Evolutionary conservation across 2,797 vertebrate genomes (phyloP), one percentile per base, ranked within the genome.

Genomic region (Paedocypris micromegethes): DNA sequence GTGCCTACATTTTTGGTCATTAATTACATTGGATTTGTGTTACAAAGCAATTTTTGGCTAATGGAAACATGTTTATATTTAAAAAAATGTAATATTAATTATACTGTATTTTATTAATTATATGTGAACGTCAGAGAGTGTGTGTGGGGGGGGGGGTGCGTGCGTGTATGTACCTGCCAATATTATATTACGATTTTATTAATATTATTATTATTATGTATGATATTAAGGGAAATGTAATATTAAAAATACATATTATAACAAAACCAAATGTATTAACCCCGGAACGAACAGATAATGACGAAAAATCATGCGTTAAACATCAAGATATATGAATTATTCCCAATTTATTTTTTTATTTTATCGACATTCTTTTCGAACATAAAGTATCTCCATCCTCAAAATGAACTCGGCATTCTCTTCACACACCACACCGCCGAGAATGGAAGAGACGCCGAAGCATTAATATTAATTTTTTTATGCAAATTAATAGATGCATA

Each of bases 401-500:
- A 52, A 68, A 47, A 60, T 59, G 2, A 53, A 61, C 50, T 61
- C 5, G 50, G 48, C 5, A 5, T 23, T 23, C 23, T 41, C 5
- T 45, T 45, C 42, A 41, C 53, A 70, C 46, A 45, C 41, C 39
- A 8, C 53, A 45, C 54, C 6, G 6, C 47, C 37, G 68, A 39
- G 53, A 64, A 45, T 47, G 5, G 5, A 70, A 9, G 60, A 38
- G 53, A 46, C 37, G 68, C 6, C 63, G 3, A 57, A 38, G 38
- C 68, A 58, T 45, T 60, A 4, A 45, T 52, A 58, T 57, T 64
- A 9, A 70, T 58, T 37, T 46, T 46, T 64, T 9, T 47, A 70
- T 70, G 60, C 9, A 64, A 70, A 70, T 70, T n/a, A 64, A 39
- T 53, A 45, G 53, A 58, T 70, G 9, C 53, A 70, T 70, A 58